Conservation (phyloP, 2,113 vertebrate species). For the Eurypyga helias region DNA sequence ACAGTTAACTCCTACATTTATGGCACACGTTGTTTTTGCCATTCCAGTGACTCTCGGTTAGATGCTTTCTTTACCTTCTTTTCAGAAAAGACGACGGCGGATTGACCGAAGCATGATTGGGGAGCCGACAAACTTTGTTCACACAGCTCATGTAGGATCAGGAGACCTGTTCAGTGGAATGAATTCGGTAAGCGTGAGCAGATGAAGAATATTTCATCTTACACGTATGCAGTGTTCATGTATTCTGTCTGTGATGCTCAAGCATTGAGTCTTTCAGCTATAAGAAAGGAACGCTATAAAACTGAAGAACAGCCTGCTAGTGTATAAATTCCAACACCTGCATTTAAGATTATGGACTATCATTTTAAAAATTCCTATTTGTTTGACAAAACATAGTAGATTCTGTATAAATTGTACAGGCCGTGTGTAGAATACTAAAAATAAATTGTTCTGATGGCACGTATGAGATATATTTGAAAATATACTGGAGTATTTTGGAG, state of each 20-base stretch:
- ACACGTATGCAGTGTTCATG: no score
- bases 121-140: constrained; percentile 91
- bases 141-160: constrained; percentile 90
- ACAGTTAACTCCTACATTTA: background rate
- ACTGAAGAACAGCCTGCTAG: background rate
- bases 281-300: background rate
- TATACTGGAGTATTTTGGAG: background rate
- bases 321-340: background rate
- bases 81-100: constrained; percentile 86
- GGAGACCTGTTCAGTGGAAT: constrained; percentile 89
- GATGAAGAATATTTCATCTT: background rate
- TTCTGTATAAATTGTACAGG: background rate
- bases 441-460: background rate
- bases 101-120: constrained; percentile 92
- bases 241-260: background rate
- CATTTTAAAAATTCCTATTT: background rate
- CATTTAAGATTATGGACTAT: background rate
- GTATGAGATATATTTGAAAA: background rate
- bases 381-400: background rate
- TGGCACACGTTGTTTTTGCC: background rate
- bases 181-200: constrained; percentile 81
- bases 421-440: background rate
- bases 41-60: background rate
- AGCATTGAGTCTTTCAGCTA: background rate
- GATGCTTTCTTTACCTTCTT: background rate